Percentiles rank a stretch among this genome's conserved stretches.
Evolutionary conservation across 64 coral and sea anemone genomes (phyloP).

Genomic region (Actinia tenebrosa): DNA sequence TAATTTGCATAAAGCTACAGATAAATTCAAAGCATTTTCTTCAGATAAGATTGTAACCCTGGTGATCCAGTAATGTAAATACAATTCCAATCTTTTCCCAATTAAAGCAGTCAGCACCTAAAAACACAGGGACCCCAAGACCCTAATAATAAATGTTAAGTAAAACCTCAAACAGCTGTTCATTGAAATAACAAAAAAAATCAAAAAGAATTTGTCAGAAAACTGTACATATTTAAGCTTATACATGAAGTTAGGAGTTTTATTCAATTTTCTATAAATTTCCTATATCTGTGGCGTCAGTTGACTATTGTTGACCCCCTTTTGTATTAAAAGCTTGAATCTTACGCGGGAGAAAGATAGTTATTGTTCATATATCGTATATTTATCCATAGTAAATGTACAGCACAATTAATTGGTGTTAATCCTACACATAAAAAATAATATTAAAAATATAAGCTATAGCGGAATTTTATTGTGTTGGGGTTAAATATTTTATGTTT

Average conservation of each 20-base stretch:
- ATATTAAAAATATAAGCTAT: too few relatives aligned
- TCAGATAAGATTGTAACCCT: background rate
- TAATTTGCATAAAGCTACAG: conserved; percentile 1
- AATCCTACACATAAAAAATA: too few relatives aligned
- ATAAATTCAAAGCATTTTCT: conserved; percentile 10
- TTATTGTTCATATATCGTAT: too few relatives aligned
- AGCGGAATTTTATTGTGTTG: background rate
- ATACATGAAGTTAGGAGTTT: too few relatives aligned
- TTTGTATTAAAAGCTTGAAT: too few relatives aligned
- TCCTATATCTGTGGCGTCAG: too few relatives aligned
- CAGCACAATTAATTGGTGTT: too few relatives aligned
- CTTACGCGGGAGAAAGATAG: too few relatives aligned
- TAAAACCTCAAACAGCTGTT: background rate
- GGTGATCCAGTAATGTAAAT: background rate
- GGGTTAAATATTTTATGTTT: background rate
- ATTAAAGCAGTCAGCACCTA: background rate
- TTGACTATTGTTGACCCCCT: too few relatives aligned
- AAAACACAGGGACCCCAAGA: background rate
- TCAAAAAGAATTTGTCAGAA: background rate
- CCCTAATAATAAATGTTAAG: background rate
- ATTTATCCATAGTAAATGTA: too few relatives aligned
- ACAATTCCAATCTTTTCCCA: background rate
- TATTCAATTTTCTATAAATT: too few relatives aligned
- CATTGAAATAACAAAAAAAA: background rate
- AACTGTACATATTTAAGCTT: too few relatives aligned